These are phyloP conservation scores for Eumerus sabulonum DNA, from an alignment of 2,888 invertebrate species.

Conservation along the genomic window DNA sequence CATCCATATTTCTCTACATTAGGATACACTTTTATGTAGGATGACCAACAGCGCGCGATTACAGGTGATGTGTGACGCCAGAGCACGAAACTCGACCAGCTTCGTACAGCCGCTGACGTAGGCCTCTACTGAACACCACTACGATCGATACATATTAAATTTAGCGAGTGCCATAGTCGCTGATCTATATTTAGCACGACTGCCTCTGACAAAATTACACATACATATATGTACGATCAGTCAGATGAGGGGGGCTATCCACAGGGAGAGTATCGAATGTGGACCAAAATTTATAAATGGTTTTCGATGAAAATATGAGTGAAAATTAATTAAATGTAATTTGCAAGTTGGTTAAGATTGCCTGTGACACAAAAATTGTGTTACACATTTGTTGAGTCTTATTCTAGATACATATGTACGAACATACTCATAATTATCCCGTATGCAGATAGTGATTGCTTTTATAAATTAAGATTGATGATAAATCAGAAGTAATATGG, in stretches of 20 bases:
- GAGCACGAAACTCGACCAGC: constrained; percentile 51
- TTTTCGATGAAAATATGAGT: constrained; percentile 37
- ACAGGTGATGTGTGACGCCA: constrained; percentile 63
- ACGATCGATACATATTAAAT: constrained; percentile 23
- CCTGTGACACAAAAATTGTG: constrained; percentile 21
- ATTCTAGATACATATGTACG: not conserved
- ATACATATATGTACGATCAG: no score
- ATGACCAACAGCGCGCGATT: not conserved
- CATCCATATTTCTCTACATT: no score
- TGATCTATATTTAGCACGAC: constrained; percentile 45
- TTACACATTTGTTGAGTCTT: constrained; percentile 5
- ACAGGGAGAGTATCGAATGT: constrained; percentile 5
- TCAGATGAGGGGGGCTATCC: not conserved
- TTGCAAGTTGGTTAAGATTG: constrained; percentile 37
- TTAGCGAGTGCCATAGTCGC: constrained; percentile 40
- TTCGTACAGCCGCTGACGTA: constrained; percentile 23
- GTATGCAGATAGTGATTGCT: not conserved
- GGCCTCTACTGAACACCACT: constrained; percentile 2
- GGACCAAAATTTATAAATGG: constrained; percentile 41
- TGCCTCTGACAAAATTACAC: not conserved
- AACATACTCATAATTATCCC: no score
- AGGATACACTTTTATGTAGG: not conserved
- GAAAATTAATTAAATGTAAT: constrained; percentile 56
- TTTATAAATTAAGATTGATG: not conserved
- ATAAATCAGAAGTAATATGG: no score